Conservation (phyloP, 1,140 invertebrate species). For the Saccostrea glomerata region DNA sequence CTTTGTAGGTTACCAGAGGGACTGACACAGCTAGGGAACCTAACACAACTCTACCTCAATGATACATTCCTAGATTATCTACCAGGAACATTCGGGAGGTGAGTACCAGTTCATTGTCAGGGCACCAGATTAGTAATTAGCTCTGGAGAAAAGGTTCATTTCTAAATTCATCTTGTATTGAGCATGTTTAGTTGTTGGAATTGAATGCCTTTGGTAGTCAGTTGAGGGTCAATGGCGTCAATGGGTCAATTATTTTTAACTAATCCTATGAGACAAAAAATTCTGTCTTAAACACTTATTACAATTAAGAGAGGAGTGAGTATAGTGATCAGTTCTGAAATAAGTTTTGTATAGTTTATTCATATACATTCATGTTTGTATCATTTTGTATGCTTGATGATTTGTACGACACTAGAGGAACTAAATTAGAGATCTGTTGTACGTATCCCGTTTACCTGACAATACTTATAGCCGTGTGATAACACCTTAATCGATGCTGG, state of each 20-base stretch:
- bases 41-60: conserved; percentile 77
- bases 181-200: too few species aligned
- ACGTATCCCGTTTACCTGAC: neutral
- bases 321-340: too few species aligned
- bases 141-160: neutral
- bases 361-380: too few species aligned
- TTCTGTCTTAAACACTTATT: too few species aligned
- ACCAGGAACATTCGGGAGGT: conserved; percentile 78
- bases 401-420: neutral
- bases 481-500: neutral
- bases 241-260: too few species aligned
- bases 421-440: neutral
- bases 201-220: too few species aligned
- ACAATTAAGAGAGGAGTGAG: too few species aligned
- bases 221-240: too few species aligned
- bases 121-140: too few species aligned
- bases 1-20: conserved; percentile 76
- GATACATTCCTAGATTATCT: conserved; percentile 78
- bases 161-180: neutral
- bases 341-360: too few species aligned
- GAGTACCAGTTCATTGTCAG: conserved; percentile 41
- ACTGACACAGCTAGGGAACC: conserved; percentile 76
- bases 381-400: too few species aligned
- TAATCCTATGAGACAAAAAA: too few species aligned
- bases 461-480: conserved; percentile 1